Conservation (phyloP, 2,113 vertebrate genomes). For the Mastomys coucha region DNA sequence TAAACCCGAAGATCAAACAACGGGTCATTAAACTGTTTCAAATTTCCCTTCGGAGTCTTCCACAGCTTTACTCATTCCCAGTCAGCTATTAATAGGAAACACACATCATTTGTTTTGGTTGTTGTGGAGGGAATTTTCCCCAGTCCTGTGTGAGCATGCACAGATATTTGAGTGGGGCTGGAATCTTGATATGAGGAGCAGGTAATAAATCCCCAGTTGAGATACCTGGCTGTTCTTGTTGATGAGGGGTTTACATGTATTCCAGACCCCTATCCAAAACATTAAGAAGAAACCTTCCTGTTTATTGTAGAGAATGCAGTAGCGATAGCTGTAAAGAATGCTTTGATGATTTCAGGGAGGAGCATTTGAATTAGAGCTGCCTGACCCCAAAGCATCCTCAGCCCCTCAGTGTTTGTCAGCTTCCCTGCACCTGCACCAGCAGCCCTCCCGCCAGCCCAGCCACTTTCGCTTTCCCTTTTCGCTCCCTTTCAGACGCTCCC, state of each 20-base stretch:
- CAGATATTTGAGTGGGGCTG: background rate
- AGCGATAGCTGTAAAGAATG: background rate
- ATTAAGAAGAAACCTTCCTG: background rate
- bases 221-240: background rate
- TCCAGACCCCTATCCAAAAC: background rate
- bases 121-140: background rate
- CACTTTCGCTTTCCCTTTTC: background rate
- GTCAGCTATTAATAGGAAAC: background rate
- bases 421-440: background rate
- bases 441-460: background rate
- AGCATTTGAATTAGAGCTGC: background rate
- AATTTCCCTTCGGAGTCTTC: too few relatives aligned
- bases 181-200: background rate
- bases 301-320: background rate
- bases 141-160: background rate
- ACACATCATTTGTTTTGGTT: background rate
- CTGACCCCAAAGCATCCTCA: background rate
- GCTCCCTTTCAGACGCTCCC: too few relatives aligned
- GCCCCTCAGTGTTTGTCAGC: background rate
- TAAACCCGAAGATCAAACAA: background rate
- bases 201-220: background rate
- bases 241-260: background rate
- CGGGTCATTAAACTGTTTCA: background rate
- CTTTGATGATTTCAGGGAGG: background rate
- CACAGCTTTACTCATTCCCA: background rate